phyloP scores from a whole-genome alignment of 2,888 invertebrate genomes.

The Phortica magna region DNA sequence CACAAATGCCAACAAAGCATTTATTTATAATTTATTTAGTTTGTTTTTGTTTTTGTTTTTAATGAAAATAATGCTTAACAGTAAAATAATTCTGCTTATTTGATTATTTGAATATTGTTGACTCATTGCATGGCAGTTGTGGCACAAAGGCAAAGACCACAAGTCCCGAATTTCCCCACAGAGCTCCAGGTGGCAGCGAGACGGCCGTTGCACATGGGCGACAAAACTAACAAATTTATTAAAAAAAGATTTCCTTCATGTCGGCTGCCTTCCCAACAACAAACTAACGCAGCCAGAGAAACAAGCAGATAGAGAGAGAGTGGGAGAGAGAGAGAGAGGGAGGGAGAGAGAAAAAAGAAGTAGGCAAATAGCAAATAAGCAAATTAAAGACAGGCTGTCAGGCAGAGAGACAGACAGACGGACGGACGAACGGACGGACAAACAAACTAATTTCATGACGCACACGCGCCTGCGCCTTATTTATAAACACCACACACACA shows the following conservation, averaged over 20 bases:
- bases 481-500: constrained; percentile 34
- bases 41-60: neutral
- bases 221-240: constrained; percentile 69
- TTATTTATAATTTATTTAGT: neutral
- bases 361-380: constrained; percentile 44
- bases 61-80: neutral
- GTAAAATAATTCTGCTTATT: neutral
- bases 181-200: constrained; percentile 66
- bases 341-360: neutral
- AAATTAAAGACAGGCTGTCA: constrained; percentile 43
- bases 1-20: neutral
- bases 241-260: constrained; percentile 48
- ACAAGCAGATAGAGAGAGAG: too few species aligned
- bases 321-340: too few species aligned
- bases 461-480: constrained; percentile 70
- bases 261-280: too few species aligned
- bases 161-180: constrained; percentile 50
- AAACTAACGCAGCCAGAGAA: too few species aligned
- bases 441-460: constrained; percentile 72
- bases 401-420: constrained; percentile 41
- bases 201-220: constrained; percentile 34
- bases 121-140: constrained; percentile 7
- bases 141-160: neutral
- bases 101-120: neutral
- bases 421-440: constrained; percentile 55